Conservation (phyloP, 2,888 invertebrate genomes). For the Myopa testacea region DNA sequence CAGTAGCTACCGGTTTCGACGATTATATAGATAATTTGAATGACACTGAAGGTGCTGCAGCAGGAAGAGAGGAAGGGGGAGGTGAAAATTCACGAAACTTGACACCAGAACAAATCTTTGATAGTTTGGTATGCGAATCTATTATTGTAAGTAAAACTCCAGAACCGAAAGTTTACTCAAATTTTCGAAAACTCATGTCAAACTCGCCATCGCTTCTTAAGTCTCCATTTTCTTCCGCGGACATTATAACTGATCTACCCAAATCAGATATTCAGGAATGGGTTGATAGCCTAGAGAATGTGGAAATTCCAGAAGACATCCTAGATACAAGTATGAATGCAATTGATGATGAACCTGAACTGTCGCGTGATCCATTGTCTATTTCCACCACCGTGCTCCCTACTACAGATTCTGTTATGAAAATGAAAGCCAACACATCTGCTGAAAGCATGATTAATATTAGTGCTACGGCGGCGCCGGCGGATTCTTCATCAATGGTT, state of each 20-base stretch:
- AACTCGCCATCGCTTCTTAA: neutral
- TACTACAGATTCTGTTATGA: neutral
- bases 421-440: constrained; percentile 9
- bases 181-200: constrained; percentile 40
- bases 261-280: constrained; percentile 57
- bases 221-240: constrained; percentile 46
- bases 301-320: constrained; percentile 40
- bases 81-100: neutral
- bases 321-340: constrained; percentile 41
- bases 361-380: constrained; percentile 54
- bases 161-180: constrained; percentile 45
- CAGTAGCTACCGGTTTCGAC: constrained; percentile 46
- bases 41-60: constrained; percentile 4
- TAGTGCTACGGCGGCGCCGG: constrained; percentile 35
- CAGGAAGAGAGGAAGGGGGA: neutral
- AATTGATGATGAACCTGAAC: constrained; percentile 32
- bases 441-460: constrained; percentile 50
- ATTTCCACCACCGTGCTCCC: constrained; percentile 4
- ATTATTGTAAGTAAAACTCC: constrained; percentile 45
- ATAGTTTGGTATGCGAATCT: constrained; percentile 53
- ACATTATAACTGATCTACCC: constrained; percentile 50
- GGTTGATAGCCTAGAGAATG: constrained; percentile 50
- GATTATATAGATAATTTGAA: constrained; percentile 11
- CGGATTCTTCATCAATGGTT: constrained; percentile 49
- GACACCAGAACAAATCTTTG: constrained; percentile 53